Conservation (phyloP, 1,140 invertebrate species). For the Anadara kagoshimensis region DNA sequence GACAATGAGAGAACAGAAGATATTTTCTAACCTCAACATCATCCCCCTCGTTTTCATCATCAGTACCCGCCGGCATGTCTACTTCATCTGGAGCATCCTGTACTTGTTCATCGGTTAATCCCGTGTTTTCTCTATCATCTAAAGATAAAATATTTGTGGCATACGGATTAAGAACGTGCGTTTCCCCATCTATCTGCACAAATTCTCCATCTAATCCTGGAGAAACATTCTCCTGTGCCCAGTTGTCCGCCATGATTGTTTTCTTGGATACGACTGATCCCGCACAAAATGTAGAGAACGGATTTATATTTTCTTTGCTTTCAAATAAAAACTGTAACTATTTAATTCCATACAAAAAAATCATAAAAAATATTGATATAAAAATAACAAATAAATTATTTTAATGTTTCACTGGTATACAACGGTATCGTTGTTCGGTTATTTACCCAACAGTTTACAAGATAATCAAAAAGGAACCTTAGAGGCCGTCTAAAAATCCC, state of each 20-base stretch:
- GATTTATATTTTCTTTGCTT: no score
- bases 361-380: no score
- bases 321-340: no score
- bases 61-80: constrained; percentile 7
- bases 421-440: no score
- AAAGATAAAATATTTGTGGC: constrained; percentile 58
- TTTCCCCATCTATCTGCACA: constrained; percentile 55
- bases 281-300: constrained; percentile 11
- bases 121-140: constrained; percentile 43
- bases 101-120: constrained; percentile 33
- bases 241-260: constrained; percentile 57
- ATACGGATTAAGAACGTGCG: constrained; percentile 47
- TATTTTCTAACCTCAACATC: constrained; percentile 47
- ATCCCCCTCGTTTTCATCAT: constrained; percentile 45
- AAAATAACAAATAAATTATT: no score
- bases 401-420: no score
- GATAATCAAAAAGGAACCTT: no score
- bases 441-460: no score
- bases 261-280: constrained; percentile 51
- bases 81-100: constrained; percentile 23
- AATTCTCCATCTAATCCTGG: constrained; percentile 48
- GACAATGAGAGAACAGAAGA: neutral
- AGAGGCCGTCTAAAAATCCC: no score
- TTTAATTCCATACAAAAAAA: no score
- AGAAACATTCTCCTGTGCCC: constrained; percentile 22